Percentiles rank a stretch among this genome's conserved stretches.
phyloP scores from a whole-genome alignment of 2,113 vertebrate species.

The Chloroceryle aenea region DNA sequence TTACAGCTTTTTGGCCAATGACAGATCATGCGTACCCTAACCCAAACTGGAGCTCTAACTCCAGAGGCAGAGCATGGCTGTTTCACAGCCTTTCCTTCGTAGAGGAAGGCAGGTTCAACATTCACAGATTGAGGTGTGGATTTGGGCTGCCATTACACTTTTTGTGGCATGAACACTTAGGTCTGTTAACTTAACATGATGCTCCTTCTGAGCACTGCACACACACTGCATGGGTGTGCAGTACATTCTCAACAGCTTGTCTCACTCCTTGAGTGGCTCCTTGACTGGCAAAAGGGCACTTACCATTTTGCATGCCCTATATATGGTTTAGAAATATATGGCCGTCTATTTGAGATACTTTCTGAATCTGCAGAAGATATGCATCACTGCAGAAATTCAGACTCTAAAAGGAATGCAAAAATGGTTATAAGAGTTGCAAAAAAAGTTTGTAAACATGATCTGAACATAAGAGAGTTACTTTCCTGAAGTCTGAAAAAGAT shows the following conservation, averaged over 20 bases:
- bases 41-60: background rate
- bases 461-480: background rate
- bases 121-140: background rate
- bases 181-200: background rate
- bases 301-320: background rate
- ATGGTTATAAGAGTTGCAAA: background rate
- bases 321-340: background rate
- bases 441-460: background rate
- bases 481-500: background rate
- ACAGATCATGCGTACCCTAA: background rate
- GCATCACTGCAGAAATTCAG: background rate
- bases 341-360: background rate
- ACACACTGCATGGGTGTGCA: accelerated
- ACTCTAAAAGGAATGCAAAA: background rate
- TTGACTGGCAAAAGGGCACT: background rate
- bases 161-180: background rate
- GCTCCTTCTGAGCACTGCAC: accelerated
- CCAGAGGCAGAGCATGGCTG: background rate
- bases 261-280: background rate
- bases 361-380: background rate
- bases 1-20: background rate
- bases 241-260: background rate
- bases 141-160: background rate
- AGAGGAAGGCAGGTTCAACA: background rate
- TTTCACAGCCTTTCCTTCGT: background rate